Evolutionary conservation across 2,797 vertebrate species (phyloP), one percentile per base, ranked within the genome.

Genomic region (Danionella dracula): DNA sequence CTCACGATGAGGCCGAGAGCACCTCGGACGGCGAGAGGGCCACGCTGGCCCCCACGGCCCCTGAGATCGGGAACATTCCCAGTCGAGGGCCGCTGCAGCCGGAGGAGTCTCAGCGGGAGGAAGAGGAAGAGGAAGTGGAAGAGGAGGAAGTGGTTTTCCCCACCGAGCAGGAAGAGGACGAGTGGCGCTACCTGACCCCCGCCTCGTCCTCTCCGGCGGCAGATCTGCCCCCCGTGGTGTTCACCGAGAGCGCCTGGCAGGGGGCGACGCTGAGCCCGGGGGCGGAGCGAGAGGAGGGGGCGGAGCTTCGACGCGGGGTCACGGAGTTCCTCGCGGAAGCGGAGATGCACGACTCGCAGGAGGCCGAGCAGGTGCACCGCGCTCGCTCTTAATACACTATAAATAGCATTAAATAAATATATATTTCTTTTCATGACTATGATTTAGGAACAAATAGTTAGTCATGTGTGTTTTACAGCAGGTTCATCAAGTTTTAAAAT

Each of bases 301-400:
- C 73, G 37, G 67, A 87, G 81, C 75, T 83, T 75, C 73, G 67
- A 17, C 78, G 75, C 0, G 76, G 72, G 1, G 74, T 72, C 3
- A 75, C 84, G 2, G 82, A 88, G 19, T 78, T 84, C 55, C 13
- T 76, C 1, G 48, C 31, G 6, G 56, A 78, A 71, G 54, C 78
- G 3, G 84, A 81, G 31, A 79, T 83, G 1, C 64, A 72, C 7
- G 81, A 71, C 16, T 86, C 87, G 0, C 87, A 89, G 80, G 88
- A 89, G 53, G 83, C 85, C 0, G 80, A 82, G 41, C 93, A 95
- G 93, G 93, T 94, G 3, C n/a, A n/a, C n/a, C n/a, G n/a, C n/a
- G n/a, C n/a, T n/a, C n/a, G n/a, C n/a, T n/a, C n/a, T n/a, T n/a
- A n/a, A n/a, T n/a, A n/a, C n/a, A n/a, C n/a, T n/a, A n/a, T n/a